These are phyloP conservation scores for Drosophila incognita DNA, from an alignment of 2,888 invertebrate genomes.

Conservation along the genomic window DNA sequence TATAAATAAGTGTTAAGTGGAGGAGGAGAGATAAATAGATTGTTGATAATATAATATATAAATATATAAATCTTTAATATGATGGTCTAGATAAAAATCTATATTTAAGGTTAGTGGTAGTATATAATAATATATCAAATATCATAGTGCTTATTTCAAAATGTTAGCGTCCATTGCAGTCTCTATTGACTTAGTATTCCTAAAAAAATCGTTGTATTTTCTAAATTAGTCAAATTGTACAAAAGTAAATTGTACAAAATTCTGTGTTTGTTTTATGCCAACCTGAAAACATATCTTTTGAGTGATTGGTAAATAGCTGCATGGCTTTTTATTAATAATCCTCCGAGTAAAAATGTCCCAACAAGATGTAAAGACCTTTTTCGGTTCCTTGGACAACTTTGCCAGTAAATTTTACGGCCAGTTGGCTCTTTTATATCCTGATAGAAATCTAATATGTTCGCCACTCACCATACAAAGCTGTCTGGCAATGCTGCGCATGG, in stretches of 20 bases:
- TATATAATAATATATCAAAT: not conserved
- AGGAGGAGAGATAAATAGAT: not conserved
- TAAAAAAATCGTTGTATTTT: not conserved
- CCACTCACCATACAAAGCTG: constrained; percentile 44
- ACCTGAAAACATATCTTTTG: not conserved
- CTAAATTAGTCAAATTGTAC: constrained; percentile 8
- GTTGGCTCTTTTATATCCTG: constrained; percentile 15
- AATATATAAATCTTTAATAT: not conserved
- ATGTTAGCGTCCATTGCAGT: not conserved
- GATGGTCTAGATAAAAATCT: not conserved
- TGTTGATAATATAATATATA: not conserved
- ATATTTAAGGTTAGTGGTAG: not conserved
- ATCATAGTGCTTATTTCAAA: not conserved
- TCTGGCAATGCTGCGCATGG: constrained; percentile 46
- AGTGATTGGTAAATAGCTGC: not conserved
- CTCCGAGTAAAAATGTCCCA: not conserved
- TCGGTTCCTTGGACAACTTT: constrained; percentile 22
- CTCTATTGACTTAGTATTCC: not conserved
- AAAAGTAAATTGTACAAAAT: not conserved
- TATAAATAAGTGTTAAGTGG: not conserved
- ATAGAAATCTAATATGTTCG: constrained; percentile 46
- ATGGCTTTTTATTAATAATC: not conserved
- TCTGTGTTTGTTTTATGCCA: not conserved
- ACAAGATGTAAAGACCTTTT: constrained; percentile 3
- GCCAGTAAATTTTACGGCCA: constrained; percentile 15